Conservation (phyloP, 2,888 invertebrate species). For the Branchellion lobata region DNA sequence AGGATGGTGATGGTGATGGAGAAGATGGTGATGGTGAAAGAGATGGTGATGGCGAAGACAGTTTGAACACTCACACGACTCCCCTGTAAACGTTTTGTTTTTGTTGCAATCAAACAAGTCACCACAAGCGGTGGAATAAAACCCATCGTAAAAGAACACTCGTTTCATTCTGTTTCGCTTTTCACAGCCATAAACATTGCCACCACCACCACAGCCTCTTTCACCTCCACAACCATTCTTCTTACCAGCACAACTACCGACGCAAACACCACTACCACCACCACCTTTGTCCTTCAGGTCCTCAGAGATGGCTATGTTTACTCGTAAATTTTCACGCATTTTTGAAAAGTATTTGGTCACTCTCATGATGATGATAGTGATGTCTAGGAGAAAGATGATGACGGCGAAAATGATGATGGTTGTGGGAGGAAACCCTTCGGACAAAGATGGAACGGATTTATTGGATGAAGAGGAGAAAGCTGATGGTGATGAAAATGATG, state of each 20-base stretch:
- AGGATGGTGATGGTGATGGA: not conserved
- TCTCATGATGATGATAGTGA: not conserved
- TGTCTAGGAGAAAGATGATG: not conserved
- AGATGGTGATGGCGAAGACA: not conserved
- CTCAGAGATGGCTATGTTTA: no score
- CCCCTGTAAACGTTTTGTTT: no score
- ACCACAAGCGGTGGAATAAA: not conserved
- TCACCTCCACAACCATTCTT: no score
- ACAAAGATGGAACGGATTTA: not conserved
- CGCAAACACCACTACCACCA: no score
- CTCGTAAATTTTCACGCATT: not conserved
- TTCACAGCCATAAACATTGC: no score
- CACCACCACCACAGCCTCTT: no score
- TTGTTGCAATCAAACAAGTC: no score
- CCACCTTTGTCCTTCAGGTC: no score
- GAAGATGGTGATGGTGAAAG: not conserved
- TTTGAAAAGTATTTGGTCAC: not conserved
- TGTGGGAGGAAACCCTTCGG: not conserved
- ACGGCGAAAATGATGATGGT: slow-evolving; percentile 1
- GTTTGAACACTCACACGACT: not conserved
- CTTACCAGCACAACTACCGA: no score
- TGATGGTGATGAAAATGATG: not conserved
- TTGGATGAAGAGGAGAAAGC: not conserved
- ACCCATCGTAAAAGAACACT: not conserved
- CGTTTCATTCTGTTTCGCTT: no score